Percentiles rank a stretch among this genome's conserved stretches.
These are phyloP conservation scores for Tetragonula clypearis DNA, from an alignment of 1,140 invertebrate species.

Conservation along the genomic window DNA sequence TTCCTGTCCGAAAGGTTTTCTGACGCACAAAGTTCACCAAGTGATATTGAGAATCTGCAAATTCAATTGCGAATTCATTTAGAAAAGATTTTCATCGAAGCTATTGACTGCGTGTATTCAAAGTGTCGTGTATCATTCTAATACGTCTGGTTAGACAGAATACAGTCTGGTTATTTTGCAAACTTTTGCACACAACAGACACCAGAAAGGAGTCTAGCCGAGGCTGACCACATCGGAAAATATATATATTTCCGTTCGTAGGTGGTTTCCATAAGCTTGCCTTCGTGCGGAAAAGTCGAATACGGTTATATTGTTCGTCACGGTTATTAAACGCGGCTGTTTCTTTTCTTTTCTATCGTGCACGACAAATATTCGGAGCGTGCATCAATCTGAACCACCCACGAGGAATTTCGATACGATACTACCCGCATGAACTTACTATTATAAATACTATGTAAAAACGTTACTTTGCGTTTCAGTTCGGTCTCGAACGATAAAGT, in stretches of 20 bases:
- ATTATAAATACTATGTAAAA: too few species aligned
- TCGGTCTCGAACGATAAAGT: background rate
- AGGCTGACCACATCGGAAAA: constrained; percentile 9
- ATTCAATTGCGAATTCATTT: fast-evolving
- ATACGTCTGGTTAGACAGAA: too few species aligned
- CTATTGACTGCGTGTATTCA: background rate
- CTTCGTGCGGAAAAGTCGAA: constrained; percentile 55
- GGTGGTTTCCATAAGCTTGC: constrained; percentile 49
- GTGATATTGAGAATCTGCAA: too few species aligned
- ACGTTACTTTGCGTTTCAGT: background rate
- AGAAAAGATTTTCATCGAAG: background rate
- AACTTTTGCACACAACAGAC: background rate
- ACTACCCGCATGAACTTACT: background rate
- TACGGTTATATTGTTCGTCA: constrained; percentile 50
- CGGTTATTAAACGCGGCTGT: constrained; percentile 47
- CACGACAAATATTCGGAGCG: constrained; percentile 13
- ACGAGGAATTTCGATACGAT: constrained; percentile 3
- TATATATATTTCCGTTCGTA: constrained; percentile 30
- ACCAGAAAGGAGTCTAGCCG: background rate
- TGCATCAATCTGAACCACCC: background rate
- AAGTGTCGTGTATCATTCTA: background rate
- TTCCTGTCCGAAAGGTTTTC: too few species aligned
- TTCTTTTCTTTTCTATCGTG: constrained; percentile 26
- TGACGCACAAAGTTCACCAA: too few species aligned
- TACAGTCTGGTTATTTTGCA: background rate